These are phyloP conservation scores for Astyanax mexicanus DNA, from an alignment of 2,797 vertebrate species.

Conservation along the genomic window DNA sequence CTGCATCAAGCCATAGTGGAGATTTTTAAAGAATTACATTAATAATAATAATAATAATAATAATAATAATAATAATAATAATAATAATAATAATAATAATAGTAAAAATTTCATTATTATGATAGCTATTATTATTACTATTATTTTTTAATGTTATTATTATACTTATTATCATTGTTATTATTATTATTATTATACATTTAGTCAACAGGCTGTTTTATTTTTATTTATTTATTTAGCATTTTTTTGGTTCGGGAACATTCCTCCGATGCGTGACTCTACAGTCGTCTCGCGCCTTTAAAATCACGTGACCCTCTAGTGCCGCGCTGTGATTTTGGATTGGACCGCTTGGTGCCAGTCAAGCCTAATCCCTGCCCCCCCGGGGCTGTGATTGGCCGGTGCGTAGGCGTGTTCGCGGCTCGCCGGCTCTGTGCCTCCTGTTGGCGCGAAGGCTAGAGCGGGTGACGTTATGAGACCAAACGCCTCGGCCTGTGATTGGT, in stretches of 20 bases:
- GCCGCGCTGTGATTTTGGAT: constrained; percentile 89
- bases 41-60: too few relatives aligned
- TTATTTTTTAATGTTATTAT: too few relatives aligned
- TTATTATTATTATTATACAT: too few relatives aligned
- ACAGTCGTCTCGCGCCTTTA: constrained; percentile 45
- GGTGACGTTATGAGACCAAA: constrained; percentile 33
- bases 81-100: too few relatives aligned
- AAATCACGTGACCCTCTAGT: constrained; percentile 63
- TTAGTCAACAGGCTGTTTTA: too few relatives aligned
- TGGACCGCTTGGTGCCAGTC: constrained; percentile 62
- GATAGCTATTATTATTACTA: too few relatives aligned
- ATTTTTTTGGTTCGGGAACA: background rate
- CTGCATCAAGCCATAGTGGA: too few relatives aligned
- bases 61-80: too few relatives aligned
- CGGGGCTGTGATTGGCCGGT: constrained; percentile 68
- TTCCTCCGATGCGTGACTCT: background rate
- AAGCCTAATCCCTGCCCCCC: background rate
- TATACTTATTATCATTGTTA: too few relatives aligned
- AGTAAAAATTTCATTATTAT: too few relatives aligned
- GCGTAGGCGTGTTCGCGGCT: constrained; percentile 76
- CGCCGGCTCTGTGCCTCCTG: constrained; percentile 13
- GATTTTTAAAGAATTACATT: too few relatives aligned
- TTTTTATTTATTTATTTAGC: too few relatives aligned
- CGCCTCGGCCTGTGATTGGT: constrained; percentile 62
- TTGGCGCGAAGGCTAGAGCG: background rate